phyloP scores from a whole-genome alignment of 2,888 invertebrate species.

The Noctua janthe region DNA sequence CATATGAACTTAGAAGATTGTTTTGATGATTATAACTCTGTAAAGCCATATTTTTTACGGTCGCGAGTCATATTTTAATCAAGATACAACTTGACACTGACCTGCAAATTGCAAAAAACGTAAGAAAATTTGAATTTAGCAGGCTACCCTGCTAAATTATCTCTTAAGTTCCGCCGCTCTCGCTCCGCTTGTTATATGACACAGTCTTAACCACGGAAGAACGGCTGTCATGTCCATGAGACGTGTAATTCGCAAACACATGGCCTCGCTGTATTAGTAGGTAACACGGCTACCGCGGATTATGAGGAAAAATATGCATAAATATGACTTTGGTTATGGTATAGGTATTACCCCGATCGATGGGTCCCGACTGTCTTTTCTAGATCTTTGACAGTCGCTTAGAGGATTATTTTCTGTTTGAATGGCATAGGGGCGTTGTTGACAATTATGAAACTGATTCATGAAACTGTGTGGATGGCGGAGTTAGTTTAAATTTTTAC shows the following conservation, averaged over 20 bases:
- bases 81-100: background rate
- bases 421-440: too few species aligned
- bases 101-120: too few species aligned
- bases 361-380: background rate
- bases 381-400: background rate
- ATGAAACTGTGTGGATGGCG: too few species aligned
- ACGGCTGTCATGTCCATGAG: background rate
- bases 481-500: too few species aligned
- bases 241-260: constrained; percentile 12
- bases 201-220: background rate
- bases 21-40: too few species aligned
- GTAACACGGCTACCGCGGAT: constrained; percentile 9
- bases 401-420: too few species aligned
- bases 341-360: background rate
- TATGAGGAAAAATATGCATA: constrained; percentile 31
- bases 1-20: too few species aligned
- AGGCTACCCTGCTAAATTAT: too few species aligned
- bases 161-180: background rate
- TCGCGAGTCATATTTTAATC: too few species aligned
- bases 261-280: constrained; percentile 9
- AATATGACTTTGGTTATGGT: background rate
- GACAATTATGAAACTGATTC: too few species aligned
- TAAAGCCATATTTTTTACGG: too few species aligned
- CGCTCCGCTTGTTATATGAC: background rate
- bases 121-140: too few species aligned